Conservation (phyloP, 2,797 vertebrate genomes). For the Lacerta agilis region DNA sequence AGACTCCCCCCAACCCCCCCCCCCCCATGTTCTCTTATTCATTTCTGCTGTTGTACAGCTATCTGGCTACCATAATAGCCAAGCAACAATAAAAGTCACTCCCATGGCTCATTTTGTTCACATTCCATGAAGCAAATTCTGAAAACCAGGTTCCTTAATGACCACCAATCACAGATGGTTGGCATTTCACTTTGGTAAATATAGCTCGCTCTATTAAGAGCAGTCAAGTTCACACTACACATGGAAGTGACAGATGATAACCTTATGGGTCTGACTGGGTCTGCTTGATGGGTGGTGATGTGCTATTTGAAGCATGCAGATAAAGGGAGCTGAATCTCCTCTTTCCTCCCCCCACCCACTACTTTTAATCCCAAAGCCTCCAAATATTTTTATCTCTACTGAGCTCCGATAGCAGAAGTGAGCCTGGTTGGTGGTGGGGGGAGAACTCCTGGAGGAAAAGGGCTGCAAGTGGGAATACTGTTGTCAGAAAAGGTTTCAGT, state of each 20-base stretch:
- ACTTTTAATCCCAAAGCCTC: not conserved
- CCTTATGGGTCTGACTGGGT: not conserved
- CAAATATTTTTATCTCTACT: not conserved
- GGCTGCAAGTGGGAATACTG: not conserved
- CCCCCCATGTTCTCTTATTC: not conserved
- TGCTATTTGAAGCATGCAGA: not conserved
- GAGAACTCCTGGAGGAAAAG: not conserved
- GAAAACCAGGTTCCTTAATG: not conserved
- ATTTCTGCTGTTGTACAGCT: not conserved
- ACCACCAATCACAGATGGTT: not conserved
- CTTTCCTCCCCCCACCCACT: too few species aligned
- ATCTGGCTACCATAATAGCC: not conserved
- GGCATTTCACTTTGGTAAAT: not conserved
- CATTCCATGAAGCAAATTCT: not conserved
- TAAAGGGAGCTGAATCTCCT: not conserved
- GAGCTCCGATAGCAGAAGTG: not conserved
- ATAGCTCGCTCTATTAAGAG: not conserved
- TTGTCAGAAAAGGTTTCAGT: not conserved
- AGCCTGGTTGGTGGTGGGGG: not conserved
- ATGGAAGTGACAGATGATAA: not conserved
- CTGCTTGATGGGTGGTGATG: not conserved
- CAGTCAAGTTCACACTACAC: not conserved
- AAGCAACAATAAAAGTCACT: not conserved
- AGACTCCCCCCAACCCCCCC: not conserved
- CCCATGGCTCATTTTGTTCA: not conserved